Percentiles rank a stretch among this genome's conserved stretches.
Evolutionary conservation across 2,888 invertebrate genomes (phyloP).

Genomic region (Drosophila planitibia): DNA sequence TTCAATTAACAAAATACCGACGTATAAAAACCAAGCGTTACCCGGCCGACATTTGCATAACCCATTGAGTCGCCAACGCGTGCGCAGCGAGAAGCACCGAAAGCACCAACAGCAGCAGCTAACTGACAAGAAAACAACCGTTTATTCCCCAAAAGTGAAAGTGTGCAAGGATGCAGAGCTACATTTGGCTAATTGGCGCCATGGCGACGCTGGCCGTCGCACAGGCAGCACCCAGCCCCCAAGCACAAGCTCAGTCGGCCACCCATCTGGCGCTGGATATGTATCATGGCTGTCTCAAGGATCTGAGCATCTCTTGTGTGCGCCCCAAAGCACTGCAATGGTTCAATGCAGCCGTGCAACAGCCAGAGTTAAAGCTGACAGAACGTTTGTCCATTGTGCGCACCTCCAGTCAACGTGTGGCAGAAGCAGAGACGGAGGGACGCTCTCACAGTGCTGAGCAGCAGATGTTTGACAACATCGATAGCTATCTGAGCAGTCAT

Average conservation of each 20-base stretch:
- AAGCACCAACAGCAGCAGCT: background rate
- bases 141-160: constrained; percentile 12
- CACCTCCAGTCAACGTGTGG: constrained; percentile 85
- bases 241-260: constrained; percentile 88
- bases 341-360: constrained; percentile 89
- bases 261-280: constrained; percentile 88
- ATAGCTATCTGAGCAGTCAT: constrained; percentile 91
- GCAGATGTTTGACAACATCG: constrained; percentile 90
- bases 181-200: constrained; percentile 65
- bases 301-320: constrained; percentile 90
- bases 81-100: constrained; percentile 55
- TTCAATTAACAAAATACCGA: constrained; percentile 81
- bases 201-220: constrained; percentile 66
- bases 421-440: background rate
- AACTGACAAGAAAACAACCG: background rate
- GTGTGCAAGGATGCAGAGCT: constrained; percentile 77
- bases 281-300: constrained; percentile 89
- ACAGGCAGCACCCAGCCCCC: constrained; percentile 50
- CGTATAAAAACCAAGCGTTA: constrained; percentile 84
- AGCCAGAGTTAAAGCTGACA: constrained; percentile 90
- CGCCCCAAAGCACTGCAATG: constrained; percentile 92
- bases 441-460: constrained; percentile 81
- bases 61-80: constrained; percentile 82
- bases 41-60: constrained; percentile 83
- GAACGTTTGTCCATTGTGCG: constrained; percentile 91